A percentile compares a stretch with the other conserved stretches of the same genome.
Conservation (phyloP, 2,797 vertebrate genomes). For the Emydoidea blandingii region DNA sequence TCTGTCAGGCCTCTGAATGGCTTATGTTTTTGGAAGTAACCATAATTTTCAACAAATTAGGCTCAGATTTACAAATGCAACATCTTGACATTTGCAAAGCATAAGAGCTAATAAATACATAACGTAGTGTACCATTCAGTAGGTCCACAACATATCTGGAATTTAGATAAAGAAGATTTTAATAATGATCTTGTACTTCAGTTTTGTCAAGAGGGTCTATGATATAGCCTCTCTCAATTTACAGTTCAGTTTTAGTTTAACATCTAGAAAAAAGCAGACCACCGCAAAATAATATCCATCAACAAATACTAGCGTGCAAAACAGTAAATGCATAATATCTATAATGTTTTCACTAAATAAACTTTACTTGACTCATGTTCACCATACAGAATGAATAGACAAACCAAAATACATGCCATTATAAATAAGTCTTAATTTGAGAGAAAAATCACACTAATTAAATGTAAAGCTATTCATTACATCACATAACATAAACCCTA, state of each 20-base stretch:
- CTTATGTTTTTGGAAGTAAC: not conserved
- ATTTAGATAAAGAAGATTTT: not conserved
- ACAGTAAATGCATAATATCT: not conserved
- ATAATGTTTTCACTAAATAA: not conserved
- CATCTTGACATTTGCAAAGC: not conserved
- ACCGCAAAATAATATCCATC: not conserved
- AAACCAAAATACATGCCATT: not conserved
- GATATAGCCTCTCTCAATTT: not conserved
- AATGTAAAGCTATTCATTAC: not conserved
- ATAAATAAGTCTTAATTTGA: not conserved
- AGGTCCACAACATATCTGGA: not conserved
- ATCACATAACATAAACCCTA: not conserved
- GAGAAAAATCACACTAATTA: conserved; percentile 25
- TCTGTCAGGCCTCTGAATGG: not conserved
- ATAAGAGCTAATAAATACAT: not conserved
- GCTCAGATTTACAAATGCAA: accelerated
- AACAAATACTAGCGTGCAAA: not conserved
- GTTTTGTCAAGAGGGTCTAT: not conserved
- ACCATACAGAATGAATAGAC: not conserved
- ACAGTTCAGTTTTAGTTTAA: not conserved
- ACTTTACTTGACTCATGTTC: not conserved
- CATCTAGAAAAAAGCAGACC: not conserved
- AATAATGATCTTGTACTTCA: not conserved
- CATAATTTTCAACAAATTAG: not conserved
- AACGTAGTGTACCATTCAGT: not conserved